Conservation (phyloP, 2,113 vertebrate genomes). For the Boulengeromyrus knoepffleri region DNA sequence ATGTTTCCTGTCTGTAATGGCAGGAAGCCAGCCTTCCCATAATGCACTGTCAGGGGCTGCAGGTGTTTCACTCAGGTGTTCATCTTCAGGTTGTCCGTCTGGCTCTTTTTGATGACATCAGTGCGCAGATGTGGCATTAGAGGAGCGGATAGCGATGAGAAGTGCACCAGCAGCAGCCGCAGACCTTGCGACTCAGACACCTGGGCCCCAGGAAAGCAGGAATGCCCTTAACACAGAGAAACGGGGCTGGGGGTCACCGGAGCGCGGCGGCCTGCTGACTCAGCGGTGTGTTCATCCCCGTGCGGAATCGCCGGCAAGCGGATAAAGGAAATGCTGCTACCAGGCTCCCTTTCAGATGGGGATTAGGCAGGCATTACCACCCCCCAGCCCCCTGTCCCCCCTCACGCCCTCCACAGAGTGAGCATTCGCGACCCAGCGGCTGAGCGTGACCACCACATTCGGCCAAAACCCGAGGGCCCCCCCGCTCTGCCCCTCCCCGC, state of each 20-base stretch:
- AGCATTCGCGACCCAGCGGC: neutral
- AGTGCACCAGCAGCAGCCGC: neutral
- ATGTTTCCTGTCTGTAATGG: neutral
- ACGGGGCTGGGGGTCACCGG: conserved; percentile 42
- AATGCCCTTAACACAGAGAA: conserved; percentile 37
- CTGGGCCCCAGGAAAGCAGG: neutral
- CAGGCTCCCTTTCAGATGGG: conserved; percentile 58
- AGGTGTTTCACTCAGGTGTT: conserved; percentile 11
- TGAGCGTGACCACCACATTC: neutral
- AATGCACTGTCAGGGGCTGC: neutral
- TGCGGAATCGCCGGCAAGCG: conserved; percentile 49
- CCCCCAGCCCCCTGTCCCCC: neutral
- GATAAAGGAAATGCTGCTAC: conserved; percentile 58
- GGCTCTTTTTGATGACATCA: neutral
- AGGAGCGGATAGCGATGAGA: neutral
- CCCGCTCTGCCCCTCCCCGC: neutral
- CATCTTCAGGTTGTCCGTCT: neutral
- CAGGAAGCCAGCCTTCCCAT: neutral
- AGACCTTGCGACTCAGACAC: neutral
- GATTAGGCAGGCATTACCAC: conserved; percentile 58
- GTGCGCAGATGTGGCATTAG: neutral
- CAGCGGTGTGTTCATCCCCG: conserved; percentile 53
- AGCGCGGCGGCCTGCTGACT: conserved; percentile 45
- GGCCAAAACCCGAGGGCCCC: neutral
- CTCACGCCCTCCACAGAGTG: neutral